A percentile compares a stretch with the other conserved stretches of the same genome.
Conservation (phyloP, 2,113 vertebrate species). For the Oreochromis spilurus region DNA sequence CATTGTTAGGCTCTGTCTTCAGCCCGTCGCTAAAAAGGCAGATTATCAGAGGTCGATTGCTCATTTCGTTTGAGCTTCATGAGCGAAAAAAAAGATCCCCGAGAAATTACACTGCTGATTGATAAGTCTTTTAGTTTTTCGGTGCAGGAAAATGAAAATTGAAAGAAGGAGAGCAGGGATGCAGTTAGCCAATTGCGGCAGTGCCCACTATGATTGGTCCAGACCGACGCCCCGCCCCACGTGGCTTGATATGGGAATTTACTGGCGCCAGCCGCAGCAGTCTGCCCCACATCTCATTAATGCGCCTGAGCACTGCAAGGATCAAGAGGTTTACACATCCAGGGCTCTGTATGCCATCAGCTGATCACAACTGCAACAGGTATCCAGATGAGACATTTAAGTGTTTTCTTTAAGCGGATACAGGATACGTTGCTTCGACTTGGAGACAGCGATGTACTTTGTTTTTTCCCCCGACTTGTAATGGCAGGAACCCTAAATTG, state of each 20-base stretch:
- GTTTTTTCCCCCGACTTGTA: not conserved
- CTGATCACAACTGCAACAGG: constrained; percentile 63
- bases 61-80: constrained; percentile 39
- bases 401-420: not conserved
- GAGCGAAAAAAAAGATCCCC: constrained; percentile 43
- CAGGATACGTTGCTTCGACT: not conserved
- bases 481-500: not conserved
- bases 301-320: constrained; percentile 40
- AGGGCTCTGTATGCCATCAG: constrained; percentile 40
- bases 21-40: constrained; percentile 18
- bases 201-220: constrained; percentile 76
- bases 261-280: constrained; percentile 92
- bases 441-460: not conserved
- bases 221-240: constrained; percentile 68
- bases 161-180: constrained; percentile 53
- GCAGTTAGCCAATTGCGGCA: constrained; percentile 77
- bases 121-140: constrained; percentile 68
- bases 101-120: constrained; percentile 66
- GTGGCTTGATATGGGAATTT: constrained; percentile 88
- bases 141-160: constrained; percentile 58
- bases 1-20: constrained; percentile 18
- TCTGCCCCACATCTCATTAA: constrained; percentile 77
- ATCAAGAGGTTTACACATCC: constrained; percentile 50
- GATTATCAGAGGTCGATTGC: constrained; percentile 37
- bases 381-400: constrained; percentile 16